These are phyloP conservation scores for Silurus lanzhouensis DNA, from an alignment of 2,797 vertebrate species.

Conservation along the genomic window DNA sequence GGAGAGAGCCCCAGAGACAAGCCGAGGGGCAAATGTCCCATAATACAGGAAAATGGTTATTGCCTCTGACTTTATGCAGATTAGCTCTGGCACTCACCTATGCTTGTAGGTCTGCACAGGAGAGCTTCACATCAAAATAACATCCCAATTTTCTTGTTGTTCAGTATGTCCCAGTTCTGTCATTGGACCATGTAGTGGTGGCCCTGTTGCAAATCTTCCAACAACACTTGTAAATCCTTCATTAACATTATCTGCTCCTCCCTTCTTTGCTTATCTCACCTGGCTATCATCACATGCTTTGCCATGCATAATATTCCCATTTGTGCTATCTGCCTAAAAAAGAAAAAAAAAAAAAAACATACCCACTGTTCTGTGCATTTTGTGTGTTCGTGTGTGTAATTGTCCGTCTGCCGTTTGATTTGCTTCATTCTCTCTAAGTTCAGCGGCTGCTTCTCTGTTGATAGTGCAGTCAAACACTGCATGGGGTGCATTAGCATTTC, in stretches of 20 bases:
- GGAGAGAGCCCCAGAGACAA: constrained; percentile 44
- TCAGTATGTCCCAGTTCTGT: constrained; percentile 51
- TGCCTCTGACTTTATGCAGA: constrained; percentile 35
- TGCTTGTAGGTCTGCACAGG: constrained; percentile 16
- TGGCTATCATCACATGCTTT: constrained; percentile 27
- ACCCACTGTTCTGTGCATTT: constrained; percentile 58
- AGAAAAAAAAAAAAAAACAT: not conserved
- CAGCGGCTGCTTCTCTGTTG: constrained; percentile 71
- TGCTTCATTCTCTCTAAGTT: constrained; percentile 63
- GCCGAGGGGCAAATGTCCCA: constrained; percentile 37
- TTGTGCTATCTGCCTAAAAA: constrained; percentile 16
- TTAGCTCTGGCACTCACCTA: constrained; percentile 35
- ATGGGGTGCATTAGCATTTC: constrained; percentile 74
- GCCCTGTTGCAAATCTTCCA: constrained; percentile 46
- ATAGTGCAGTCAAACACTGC: constrained; percentile 70
- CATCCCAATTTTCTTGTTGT: constrained; percentile 26
- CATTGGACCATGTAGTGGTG: constrained; percentile 34
- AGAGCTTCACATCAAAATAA: constrained; percentile 38
- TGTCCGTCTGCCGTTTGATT: constrained; percentile 69
- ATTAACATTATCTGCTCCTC: constrained; percentile 42
- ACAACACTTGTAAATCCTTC: constrained; percentile 40
- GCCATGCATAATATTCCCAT: constrained; percentile 36
- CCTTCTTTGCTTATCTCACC: constrained; percentile 40
- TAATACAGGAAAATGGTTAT: constrained; percentile 40
- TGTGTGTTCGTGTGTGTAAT: constrained; percentile 67